Conservation (phyloP, 2,113 vertebrate species). For the Semnopithecus entellus region DNA sequence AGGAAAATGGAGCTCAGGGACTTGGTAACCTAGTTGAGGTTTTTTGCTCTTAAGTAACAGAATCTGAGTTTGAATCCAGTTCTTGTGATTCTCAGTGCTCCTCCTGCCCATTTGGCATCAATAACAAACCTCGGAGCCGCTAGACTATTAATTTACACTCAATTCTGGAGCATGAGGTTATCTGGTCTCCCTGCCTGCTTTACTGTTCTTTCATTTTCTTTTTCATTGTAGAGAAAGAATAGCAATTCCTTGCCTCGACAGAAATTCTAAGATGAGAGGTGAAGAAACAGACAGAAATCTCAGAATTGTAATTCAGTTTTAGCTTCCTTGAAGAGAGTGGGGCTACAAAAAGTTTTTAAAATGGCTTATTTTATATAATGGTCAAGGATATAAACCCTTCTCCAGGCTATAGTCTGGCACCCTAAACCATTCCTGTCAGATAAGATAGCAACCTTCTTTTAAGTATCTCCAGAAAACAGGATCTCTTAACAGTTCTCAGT, state of each 20-base stretch:
- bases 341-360: not conserved
- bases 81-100: not conserved
- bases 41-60: not conserved
- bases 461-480: not conserved
- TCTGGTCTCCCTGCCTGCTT: not conserved
- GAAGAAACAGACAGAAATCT: not conserved
- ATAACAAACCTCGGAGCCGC: not conserved
- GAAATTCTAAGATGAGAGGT: not conserved
- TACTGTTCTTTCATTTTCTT: not conserved
- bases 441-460: not conserved
- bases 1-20: not conserved
- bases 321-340: not conserved
- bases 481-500: not conserved
- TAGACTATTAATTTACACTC: not conserved
- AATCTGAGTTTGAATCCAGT: not conserved
- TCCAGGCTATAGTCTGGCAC: not conserved
- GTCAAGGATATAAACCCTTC: not conserved
- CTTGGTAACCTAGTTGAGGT: accelerated
- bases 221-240: not conserved
- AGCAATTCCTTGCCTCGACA: not conserved
- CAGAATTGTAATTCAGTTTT: not conserved
- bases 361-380: not conserved
- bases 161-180: too few species aligned
- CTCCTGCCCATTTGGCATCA: not conserved
- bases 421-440: not conserved